Evolutionary conservation across 2,113 vertebrate species (phyloP).

Genomic region (Okapia johnstoni): DNA sequence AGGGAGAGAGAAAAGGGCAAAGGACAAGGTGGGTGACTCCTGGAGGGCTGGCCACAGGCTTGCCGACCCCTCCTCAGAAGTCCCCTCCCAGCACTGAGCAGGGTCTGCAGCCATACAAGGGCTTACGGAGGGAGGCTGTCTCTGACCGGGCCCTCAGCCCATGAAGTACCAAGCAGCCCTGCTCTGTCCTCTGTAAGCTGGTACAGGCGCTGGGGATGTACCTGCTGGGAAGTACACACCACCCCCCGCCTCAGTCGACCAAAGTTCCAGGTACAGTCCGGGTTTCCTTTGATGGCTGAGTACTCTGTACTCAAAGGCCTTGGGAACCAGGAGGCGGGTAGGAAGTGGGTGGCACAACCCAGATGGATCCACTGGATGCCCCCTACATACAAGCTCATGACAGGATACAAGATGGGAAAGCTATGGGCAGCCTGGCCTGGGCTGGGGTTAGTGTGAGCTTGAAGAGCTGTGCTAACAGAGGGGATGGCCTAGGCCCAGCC

Average conservation of each 20-base stretch:
- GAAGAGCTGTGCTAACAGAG: too few species aligned
- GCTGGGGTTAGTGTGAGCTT: too few species aligned
- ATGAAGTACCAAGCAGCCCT: accelerated
- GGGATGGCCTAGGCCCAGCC: not conserved
- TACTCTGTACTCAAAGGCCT: not conserved
- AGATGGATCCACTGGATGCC: too few species aligned
- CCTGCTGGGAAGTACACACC: accelerated
- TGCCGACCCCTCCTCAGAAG: accelerated
- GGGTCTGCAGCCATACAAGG: not conserved
- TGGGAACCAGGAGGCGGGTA: not conserved
- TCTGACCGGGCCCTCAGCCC: not conserved
- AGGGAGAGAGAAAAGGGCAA: not conserved
- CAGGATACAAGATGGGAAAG: not conserved
- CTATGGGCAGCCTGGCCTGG: accelerated
- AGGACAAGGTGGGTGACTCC: not conserved
- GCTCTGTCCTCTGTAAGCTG: not conserved
- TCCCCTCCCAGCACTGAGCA: not conserved
- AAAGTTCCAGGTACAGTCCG: not conserved
- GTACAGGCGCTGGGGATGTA: accelerated
- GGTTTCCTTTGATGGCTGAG: not conserved
- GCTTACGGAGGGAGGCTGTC: accelerated
- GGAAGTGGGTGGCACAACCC: not conserved
- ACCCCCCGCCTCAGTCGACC: not conserved
- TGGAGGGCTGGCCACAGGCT: not conserved
- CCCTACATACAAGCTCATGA: not conserved